These are phyloP conservation scores for Anguilla rostrata DNA, from an alignment of 2,113 vertebrate species.

Conservation along the genomic window DNA sequence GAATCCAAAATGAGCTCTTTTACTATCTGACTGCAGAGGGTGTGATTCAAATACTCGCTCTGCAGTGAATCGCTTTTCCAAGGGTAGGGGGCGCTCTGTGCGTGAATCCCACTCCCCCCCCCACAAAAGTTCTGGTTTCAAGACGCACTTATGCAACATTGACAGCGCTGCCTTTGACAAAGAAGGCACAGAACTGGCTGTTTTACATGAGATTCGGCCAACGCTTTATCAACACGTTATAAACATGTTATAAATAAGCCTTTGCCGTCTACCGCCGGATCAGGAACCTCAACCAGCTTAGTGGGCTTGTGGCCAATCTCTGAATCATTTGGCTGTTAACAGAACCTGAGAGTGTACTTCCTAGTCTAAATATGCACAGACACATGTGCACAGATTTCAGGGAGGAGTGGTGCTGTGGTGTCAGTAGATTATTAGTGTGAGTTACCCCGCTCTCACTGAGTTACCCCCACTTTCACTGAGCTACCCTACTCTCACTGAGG, in stretches of 20 bases:
- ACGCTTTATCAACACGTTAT: neutral
- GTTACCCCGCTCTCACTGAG: too few relatives aligned
- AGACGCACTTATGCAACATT: neutral
- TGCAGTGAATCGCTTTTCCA: neutral
- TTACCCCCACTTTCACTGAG: too few relatives aligned
- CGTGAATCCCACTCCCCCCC: neutral
- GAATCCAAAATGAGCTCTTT: neutral
- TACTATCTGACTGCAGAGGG: neutral
- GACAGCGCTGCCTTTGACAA: neutral
- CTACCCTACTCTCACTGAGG: too few relatives aligned
- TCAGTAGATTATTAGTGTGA: too few relatives aligned
- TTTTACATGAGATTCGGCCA: neutral
- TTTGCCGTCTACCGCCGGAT: neutral
- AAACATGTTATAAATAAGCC: neutral
- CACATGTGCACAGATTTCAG: too few relatives aligned
- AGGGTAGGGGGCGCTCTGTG: neutral
- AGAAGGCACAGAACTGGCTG: neutral
- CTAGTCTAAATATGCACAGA: neutral
- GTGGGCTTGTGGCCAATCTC: neutral
- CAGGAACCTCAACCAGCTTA: neutral
- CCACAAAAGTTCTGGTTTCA: neutral
- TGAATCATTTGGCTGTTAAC: too few relatives aligned
- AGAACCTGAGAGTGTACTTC: neutral
- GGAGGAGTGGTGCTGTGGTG: too few relatives aligned
- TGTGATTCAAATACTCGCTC: neutral